Evolutionary conservation across 1,140 invertebrate genomes (phyloP).

Genomic region (Antheraea mylitta): DNA sequence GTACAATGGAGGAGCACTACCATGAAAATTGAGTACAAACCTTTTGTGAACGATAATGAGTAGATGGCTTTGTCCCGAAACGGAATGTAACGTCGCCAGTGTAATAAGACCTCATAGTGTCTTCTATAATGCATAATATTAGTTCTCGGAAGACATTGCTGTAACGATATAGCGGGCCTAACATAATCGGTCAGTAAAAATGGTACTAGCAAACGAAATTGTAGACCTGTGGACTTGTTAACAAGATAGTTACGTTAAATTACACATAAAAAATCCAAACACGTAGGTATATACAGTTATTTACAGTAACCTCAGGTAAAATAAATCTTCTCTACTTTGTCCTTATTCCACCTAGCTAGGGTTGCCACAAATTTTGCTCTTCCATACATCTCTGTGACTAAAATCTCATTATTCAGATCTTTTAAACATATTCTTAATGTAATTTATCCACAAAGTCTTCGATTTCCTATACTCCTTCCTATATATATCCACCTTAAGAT

Average conservation of each 20-base stretch:
- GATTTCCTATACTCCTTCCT: no score
- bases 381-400: no score
- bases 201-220: constrained; percentile 30
- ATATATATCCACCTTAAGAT: no score
- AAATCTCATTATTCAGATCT: no score
- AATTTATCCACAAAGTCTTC: no score
- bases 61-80: constrained; percentile 34
- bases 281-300: no score
- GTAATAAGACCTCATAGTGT: constrained; percentile 21
- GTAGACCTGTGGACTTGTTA: constrained; percentile 38
- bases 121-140: constrained; percentile 18
- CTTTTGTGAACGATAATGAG: constrained; percentile 50
- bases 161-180: constrained; percentile 27
- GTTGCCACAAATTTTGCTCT: no score
- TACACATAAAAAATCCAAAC: neutral
- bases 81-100: constrained; percentile 35
- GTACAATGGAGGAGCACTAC: constrained; percentile 20
- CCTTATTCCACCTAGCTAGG: no score
- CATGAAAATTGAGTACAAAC: constrained; percentile 46
- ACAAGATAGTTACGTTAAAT: constrained; percentile 33
- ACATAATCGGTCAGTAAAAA: constrained; percentile 26
- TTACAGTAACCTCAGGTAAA: no score
- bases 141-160: constrained; percentile 16
- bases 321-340: no score
- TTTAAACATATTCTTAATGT: no score